phyloP scores from a whole-genome alignment of 2,888 invertebrate genomes.

The Phortica okadai region DNA sequence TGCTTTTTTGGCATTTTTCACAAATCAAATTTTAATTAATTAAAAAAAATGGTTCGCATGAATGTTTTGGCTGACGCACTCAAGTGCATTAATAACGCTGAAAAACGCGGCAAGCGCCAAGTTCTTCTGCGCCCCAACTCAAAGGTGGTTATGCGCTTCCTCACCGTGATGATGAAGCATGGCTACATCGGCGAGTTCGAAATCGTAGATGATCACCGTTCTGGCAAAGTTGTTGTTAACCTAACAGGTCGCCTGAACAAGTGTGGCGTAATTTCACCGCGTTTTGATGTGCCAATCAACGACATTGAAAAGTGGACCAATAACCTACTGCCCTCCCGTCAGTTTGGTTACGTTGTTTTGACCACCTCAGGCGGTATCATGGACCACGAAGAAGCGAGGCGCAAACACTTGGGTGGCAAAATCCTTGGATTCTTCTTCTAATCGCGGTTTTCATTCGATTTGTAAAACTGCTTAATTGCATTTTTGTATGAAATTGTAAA shows the following conservation, averaged over 20 bases:
- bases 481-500: not conserved
- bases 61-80: slow-evolving; percentile 99
- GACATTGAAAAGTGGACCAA: slow-evolving; percentile 99
- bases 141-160: slow-evolving; percentile 98
- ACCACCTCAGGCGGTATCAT: slow-evolving; percentile 99
- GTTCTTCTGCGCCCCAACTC: slow-evolving; percentile 97
- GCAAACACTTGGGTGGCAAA: slow-evolving; percentile 99
- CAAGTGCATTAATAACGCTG: slow-evolving; percentile 98
- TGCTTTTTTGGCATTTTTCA: slow-evolving; percentile 6
- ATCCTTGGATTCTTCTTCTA: slow-evolving; percentile 99
- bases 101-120: slow-evolving; percentile 98
- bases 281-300: slow-evolving; percentile 96
- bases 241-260: slow-evolving; percentile 98
- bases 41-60: slow-evolving; percentile 98
- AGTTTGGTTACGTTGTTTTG: slow-evolving; percentile 98
- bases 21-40: slow-evolving; percentile 65
- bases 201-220: slow-evolving; percentile 98
- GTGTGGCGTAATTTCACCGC: slow-evolving; percentile 98
- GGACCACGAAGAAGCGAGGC: slow-evolving; percentile 99
- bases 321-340: slow-evolving; percentile 96
- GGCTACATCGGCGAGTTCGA: slow-evolving; percentile 99
- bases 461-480: not conserved
- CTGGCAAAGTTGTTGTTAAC: slow-evolving; percentile 99
- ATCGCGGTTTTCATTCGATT: slow-evolving; percentile 62
- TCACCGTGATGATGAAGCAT: slow-evolving; percentile 99